Percentiles rank a stretch among this genome's conserved stretches.
Conservation (phyloP, 1,140 invertebrate species). For the Dreissena rostriformis region DNA sequence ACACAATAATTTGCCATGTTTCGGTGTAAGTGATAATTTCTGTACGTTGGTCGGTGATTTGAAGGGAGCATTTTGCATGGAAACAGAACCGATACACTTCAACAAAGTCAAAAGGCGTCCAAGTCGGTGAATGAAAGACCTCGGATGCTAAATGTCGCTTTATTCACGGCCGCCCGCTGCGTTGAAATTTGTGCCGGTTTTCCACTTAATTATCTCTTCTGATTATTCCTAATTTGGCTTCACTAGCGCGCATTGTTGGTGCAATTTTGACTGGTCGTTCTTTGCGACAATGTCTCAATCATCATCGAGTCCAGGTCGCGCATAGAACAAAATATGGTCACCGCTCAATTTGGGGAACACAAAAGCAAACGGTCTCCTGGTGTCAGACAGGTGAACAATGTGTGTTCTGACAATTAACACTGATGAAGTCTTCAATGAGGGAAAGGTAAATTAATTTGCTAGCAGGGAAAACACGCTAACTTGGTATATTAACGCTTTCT, state of each 20-base stretch:
- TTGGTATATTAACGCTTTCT: slow-evolving; percentile 57
- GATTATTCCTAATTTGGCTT: slow-evolving; percentile 57
- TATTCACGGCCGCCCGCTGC: slow-evolving; percentile 30
- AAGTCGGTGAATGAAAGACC: slow-evolving; percentile 9
- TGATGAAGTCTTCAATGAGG: slow-evolving; percentile 16
- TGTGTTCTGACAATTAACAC: slow-evolving; percentile 45
- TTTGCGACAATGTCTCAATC: slow-evolving; percentile 19
- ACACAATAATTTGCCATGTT: background rate
- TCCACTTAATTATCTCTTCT: slow-evolving; percentile 56
- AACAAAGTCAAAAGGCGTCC: slow-evolving; percentile 55
- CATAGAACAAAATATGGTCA: slow-evolving; percentile 36
- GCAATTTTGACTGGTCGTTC: slow-evolving; percentile 43
- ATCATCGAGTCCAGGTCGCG: background rate
- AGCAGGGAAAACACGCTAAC: slow-evolving; percentile 49
- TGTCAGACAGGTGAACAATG: slow-evolving; percentile 44
- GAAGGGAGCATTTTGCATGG: background rate
- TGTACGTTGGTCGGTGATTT: background rate
- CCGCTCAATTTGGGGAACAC: slow-evolving; percentile 36
- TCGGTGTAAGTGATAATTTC: background rate
- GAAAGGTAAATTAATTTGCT: slow-evolving; percentile 59
- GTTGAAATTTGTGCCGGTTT: slow-evolving; percentile 53
- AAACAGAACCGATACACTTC: slow-evolving; percentile 13
- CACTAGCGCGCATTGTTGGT: slow-evolving; percentile 42
- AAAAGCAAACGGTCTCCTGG: slow-evolving; percentile 11
- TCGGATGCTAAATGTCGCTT: slow-evolving; percentile 32